Percentiles rank a stretch among this genome's conserved stretches.
phyloP scores from a whole-genome alignment of 2,113 vertebrate species.

The Limnothrissa miodon region DNA sequence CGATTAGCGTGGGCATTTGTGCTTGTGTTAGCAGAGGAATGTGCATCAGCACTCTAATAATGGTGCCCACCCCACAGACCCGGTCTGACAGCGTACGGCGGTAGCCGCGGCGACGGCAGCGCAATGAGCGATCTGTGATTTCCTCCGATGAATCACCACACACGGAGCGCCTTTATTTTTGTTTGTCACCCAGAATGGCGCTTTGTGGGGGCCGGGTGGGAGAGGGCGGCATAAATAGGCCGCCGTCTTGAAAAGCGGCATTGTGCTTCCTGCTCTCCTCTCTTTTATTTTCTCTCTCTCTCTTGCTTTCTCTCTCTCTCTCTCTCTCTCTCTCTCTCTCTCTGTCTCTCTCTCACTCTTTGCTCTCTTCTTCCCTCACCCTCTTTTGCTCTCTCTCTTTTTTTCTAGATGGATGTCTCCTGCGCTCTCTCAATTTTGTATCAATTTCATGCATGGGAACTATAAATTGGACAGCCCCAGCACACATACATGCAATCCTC shows the following conservation, averaged over 20 bases:
- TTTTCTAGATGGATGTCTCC: neutral
- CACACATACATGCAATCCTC: neutral
- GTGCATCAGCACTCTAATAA: neutral
- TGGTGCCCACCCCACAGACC: neutral
- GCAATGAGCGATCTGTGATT: slow-evolving; percentile 31
- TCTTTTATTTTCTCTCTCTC: neutral
- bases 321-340: neutral
- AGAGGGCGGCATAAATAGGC: slow-evolving; percentile 31
- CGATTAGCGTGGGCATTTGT: neutral
- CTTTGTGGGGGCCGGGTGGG: neutral
- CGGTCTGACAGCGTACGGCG: neutral
- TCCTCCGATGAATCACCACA: slow-evolving; percentile 38
- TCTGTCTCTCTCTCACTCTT: neutral
- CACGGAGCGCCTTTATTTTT: slow-evolving; percentile 32
- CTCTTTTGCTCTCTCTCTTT: slow-evolving; percentile 15
- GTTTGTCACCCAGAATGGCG: slow-evolving; percentile 33
- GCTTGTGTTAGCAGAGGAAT: neutral
- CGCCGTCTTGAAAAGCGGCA: slow-evolving; percentile 15
- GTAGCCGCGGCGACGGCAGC: no score
- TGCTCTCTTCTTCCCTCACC: neutral
- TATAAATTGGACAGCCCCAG: neutral
- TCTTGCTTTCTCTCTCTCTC: neutral
- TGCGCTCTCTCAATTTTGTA: neutral
- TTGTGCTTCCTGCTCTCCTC: neutral
- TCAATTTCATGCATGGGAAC: neutral